Evolutionary conservation across 2,797 vertebrate species (phyloP).

Genomic region (Meriones psammophilus): DNA sequence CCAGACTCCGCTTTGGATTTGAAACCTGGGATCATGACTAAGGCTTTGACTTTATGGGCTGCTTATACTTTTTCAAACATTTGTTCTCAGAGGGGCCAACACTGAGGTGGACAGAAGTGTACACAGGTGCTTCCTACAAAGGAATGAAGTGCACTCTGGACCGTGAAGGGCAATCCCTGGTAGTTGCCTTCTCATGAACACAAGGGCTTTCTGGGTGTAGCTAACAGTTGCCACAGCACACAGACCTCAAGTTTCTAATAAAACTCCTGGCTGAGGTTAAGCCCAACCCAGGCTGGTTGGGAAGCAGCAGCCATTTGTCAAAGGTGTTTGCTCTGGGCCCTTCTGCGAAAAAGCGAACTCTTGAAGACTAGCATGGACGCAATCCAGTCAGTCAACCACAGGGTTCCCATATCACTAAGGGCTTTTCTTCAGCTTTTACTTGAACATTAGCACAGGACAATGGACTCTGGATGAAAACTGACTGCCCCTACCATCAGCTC

Average conservation of each 20-base stretch:
- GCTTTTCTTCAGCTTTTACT: constrained; percentile 77
- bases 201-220: constrained; percentile 57
- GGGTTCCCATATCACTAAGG: constrained; percentile 71
- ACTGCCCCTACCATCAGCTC: constrained; percentile 36
- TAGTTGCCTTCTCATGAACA: constrained; percentile 58
- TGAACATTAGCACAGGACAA: constrained; percentile 56
- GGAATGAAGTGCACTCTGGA: constrained; percentile 52
- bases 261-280: constrained; percentile 14
- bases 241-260: constrained; percentile 62
- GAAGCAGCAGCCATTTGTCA: constrained; percentile 57
- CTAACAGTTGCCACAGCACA: constrained; percentile 37
- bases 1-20: constrained; percentile 29
- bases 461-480: constrained; percentile 17
- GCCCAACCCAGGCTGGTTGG: not conserved
- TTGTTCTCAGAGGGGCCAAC: constrained; percentile 2
- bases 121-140: constrained; percentile 66
- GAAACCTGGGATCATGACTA: constrained; percentile 39
- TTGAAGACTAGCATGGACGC: constrained; percentile 69
- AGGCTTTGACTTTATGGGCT: constrained; percentile 38
- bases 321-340: constrained; percentile 47
- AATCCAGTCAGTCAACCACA: constrained; percentile 68
- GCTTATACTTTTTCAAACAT: constrained; percentile 11
- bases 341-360: constrained; percentile 75
- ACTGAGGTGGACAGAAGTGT: not conserved
- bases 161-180: constrained; percentile 63